These are phyloP conservation scores for Hanleya hanleyi DNA, from an alignment of 2,888 invertebrate genomes.

Conservation along the genomic window DNA sequence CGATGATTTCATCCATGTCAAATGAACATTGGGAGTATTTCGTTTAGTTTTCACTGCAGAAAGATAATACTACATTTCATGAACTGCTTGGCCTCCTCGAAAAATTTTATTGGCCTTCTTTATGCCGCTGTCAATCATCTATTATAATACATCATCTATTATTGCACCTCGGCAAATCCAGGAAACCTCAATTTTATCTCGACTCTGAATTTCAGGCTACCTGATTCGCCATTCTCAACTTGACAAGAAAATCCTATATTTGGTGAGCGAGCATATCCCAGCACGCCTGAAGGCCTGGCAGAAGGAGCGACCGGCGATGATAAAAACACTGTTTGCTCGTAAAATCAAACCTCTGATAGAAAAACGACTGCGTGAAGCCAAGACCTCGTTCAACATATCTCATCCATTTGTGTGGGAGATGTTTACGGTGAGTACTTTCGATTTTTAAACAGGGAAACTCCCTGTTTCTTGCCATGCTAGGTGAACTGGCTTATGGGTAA, in stretches of 20 bases:
- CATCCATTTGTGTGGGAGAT: slow-evolving; percentile 18
- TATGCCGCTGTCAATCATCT: neutral
- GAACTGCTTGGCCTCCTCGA: too few relatives aligned
- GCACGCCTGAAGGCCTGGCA: neutral
- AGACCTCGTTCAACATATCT: neutral
- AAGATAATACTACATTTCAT: too few relatives aligned
- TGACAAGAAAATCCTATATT: neutral
- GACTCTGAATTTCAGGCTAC: too few relatives aligned
- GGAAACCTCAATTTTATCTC: too few relatives aligned
- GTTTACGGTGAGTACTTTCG: slow-evolving; percentile 5
- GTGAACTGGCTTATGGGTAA: too few relatives aligned
- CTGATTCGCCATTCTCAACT: neutral
- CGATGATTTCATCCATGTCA: neutral
- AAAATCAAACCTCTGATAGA: slow-evolving; percentile 1
- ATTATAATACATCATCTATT: neutral
- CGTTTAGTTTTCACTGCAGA: neutral
- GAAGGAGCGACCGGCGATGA: neutral
- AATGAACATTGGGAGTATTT: neutral
- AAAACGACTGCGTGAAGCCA: neutral
- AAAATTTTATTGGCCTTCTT: too few relatives aligned
- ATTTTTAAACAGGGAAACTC: neutral
- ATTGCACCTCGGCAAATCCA: too few relatives aligned
- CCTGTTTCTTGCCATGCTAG: neutral
- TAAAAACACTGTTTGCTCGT: neutral
- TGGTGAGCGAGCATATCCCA: neutral